Evolutionary conservation across 2,113 vertebrate species (phyloP).

Genomic region (Xiphias gladius): DNA sequence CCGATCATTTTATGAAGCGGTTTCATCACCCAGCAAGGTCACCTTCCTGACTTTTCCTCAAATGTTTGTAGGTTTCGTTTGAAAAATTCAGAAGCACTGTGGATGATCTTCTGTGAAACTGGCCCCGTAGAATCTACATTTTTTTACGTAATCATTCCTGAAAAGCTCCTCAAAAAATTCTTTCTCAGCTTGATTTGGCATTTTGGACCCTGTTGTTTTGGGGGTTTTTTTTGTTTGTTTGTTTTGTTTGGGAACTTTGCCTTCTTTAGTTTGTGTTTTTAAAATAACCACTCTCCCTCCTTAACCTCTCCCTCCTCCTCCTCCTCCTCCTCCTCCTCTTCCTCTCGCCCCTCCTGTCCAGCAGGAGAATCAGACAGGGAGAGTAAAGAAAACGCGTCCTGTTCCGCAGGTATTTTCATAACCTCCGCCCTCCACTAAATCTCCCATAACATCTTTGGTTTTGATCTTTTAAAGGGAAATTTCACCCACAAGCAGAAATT

Average conservation of each 20-base stretch:
- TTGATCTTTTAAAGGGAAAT: not conserved
- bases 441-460: constrained; percentile 32
- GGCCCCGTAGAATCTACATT: not conserved
- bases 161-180: constrained; percentile 9
- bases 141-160: not conserved
- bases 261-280: constrained; percentile 38
- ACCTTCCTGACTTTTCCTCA: not conserved
- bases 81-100: not conserved
- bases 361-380: constrained; percentile 93
- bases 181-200: constrained; percentile 23
- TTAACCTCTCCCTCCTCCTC: constrained; percentile 79
- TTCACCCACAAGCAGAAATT: constrained; percentile 40
- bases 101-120: not conserved
- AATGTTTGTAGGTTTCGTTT: not conserved
- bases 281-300: constrained; percentile 56
- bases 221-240: constrained; percentile 16
- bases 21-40: too few species aligned
- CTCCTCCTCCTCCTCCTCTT: constrained; percentile 34
- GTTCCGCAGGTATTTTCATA: constrained; percentile 91
- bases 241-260: constrained; percentile 43
- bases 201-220: constrained; percentile 31
- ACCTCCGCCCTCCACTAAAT: constrained; percentile 34
- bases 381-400: constrained; percentile 87
- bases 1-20: not conserved
- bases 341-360: constrained; percentile 81